Percentiles rank a stretch among this genome's conserved stretches.
Evolutionary conservation across 2,888 invertebrate species (phyloP).

Genomic region (Beris chalybata): DNA sequence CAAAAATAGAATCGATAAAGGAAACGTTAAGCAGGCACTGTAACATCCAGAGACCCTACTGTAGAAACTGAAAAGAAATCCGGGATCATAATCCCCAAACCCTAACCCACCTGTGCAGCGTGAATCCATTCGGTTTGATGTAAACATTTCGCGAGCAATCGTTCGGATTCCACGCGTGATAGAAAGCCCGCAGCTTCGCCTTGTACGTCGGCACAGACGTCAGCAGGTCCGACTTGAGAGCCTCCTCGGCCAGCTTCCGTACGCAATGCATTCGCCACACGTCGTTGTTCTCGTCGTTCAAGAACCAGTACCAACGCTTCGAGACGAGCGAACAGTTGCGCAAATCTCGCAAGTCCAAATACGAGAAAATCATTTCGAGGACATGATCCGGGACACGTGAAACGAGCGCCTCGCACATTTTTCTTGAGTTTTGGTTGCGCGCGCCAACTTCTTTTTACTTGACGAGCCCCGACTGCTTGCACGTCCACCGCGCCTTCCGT

Average conservation of each 20-base stretch:
- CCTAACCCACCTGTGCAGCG: slow-evolving; percentile 74
- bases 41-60: no score
- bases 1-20: no score
- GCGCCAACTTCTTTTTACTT: no score
- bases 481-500: no score
- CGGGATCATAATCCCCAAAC: no score
- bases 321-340: slow-evolving; percentile 90
- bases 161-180: slow-evolving; percentile 95
- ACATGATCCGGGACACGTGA: slow-evolving; percentile 75
- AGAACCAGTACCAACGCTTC: slow-evolving; percentile 86
- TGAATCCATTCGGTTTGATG: slow-evolving; percentile 95
- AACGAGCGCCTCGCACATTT: slow-evolving; percentile 64
- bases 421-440: slow-evolving; percentile 30
- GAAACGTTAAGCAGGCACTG: no score
- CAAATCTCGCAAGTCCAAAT: slow-evolving; percentile 82
- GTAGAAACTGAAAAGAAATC: no score
- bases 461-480: no score
- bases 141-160: slow-evolving; percentile 97
- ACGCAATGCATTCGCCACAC: slow-evolving; percentile 92
- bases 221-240: slow-evolving; percentile 86
- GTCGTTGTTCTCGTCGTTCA: slow-evolving; percentile 92
- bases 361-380: slow-evolving; percentile 89
- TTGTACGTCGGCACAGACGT: slow-evolving; percentile 88
- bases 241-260: slow-evolving; percentile 80
- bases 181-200: slow-evolving; percentile 89